These are phyloP conservation scores for Thyatira batis DNA, from an alignment of 2,888 invertebrate genomes.

Conservation along the genomic window DNA sequence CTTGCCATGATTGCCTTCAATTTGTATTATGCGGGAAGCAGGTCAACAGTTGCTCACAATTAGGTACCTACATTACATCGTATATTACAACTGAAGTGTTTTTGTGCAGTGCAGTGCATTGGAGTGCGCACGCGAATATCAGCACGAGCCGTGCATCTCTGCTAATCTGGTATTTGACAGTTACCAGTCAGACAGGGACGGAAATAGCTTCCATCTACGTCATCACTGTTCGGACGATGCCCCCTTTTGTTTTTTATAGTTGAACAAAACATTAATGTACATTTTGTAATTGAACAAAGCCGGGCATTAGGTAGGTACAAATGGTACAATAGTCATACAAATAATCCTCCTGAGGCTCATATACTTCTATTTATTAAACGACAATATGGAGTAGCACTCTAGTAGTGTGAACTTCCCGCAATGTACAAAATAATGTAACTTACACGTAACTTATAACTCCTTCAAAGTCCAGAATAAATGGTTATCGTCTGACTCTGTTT, in stretches of 20 bases:
- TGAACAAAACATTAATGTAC: not conserved
- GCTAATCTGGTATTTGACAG: constrained; percentile 65
- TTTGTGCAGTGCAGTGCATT: constrained; percentile 24
- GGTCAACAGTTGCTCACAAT: constrained; percentile 39
- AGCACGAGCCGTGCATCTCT: constrained; percentile 46
- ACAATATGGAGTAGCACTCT: too few species aligned
- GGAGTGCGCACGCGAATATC: constrained; percentile 32
- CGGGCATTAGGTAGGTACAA: too few species aligned
- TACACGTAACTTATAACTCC: too few species aligned
- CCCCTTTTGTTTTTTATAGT: constrained; percentile 33
- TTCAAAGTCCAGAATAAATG: too few species aligned
- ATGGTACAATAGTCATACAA: too few species aligned
- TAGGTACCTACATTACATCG: constrained; percentile 6
- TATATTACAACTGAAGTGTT: constrained; percentile 15
- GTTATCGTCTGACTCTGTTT: too few species aligned
- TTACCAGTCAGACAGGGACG: constrained; percentile 56
- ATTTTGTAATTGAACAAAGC: too few species aligned
- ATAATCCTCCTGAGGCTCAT: too few species aligned
- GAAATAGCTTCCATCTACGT: constrained; percentile 65
- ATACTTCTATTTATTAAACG: too few species aligned
- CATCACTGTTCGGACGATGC: constrained; percentile 57
- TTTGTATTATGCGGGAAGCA: constrained; percentile 31
- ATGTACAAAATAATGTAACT: too few species aligned
- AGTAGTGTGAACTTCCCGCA: too few species aligned
- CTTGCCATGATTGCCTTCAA: constrained; percentile 41